A percentile compares a stretch with the other conserved stretches of the same genome.
Conservation (phyloP, 1,140 invertebrate genomes). For the Musca vetustissima region DNA sequence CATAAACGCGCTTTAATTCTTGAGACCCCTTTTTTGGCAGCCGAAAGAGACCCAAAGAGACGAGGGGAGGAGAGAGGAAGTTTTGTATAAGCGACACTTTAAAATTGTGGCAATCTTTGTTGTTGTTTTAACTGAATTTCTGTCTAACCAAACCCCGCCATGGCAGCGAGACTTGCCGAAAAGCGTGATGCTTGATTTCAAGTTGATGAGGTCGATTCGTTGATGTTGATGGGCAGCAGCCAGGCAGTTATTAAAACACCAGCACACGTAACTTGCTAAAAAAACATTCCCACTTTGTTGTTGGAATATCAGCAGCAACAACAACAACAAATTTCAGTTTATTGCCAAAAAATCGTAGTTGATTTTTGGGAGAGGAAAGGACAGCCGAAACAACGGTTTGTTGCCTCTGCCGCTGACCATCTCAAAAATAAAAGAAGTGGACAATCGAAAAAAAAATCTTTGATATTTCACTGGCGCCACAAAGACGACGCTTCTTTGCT, state of each 20-base stretch:
- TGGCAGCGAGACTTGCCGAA: too few species aligned
- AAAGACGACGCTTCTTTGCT: conserved; percentile 45
- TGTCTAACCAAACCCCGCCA: too few species aligned
- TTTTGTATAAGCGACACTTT: conserved; percentile 16
- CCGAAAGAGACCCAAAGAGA: neutral
- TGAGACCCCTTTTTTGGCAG: too few species aligned
- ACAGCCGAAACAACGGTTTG: neutral
- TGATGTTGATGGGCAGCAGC: conserved; percentile 1
- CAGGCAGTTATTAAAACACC: conserved; percentile 14
- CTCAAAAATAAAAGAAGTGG: conserved; percentile 10
- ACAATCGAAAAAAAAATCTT: conserved; percentile 26
- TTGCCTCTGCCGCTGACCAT: conserved; percentile 16
- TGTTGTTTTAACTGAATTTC: too few species aligned
- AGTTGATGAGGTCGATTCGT: too few species aligned
- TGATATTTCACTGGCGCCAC: conserved; percentile 53
- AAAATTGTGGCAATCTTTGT: neutral
- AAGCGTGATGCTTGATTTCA: too few species aligned
- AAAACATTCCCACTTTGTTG: too few species aligned
- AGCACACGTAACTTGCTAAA: neutral
- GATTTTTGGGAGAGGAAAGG: too few species aligned
- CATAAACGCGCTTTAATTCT: conserved; percentile 13
- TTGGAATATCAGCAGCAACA: too few species aligned
- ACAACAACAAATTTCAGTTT: conserved; percentile 14
- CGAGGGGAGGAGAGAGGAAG: neutral
- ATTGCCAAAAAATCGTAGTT: conserved; percentile 16